These are phyloP conservation scores for Gortyna flavago DNA, from an alignment of 2,888 invertebrate species.

Conservation along the genomic window DNA sequence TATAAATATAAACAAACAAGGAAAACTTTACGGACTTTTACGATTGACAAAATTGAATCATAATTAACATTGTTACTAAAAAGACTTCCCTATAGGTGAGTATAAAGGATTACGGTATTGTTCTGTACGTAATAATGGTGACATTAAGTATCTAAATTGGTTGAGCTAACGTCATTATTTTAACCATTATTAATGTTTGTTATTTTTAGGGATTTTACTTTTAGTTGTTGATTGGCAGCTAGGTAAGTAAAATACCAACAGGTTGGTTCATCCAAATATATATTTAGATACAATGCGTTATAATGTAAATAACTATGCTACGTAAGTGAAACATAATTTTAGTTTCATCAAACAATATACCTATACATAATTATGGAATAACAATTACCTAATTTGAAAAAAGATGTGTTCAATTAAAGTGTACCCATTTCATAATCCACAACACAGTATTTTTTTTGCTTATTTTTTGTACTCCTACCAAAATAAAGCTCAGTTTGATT, in stretches of 20 bases:
- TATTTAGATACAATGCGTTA: too few species aligned
- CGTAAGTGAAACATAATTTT: background rate
- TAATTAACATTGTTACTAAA: constrained; percentile 2
- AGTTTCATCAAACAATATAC: background rate
- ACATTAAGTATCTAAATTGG: background rate
- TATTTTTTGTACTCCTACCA: background rate
- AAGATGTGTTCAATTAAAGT: background rate
- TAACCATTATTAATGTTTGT: background rate
- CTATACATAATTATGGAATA: too few species aligned
- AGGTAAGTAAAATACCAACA: too few species aligned
- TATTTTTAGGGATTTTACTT: too few species aligned
- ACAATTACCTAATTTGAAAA: background rate
- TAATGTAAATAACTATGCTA: too few species aligned
- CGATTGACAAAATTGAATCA: constrained; percentile 21
- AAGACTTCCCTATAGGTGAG: constrained; percentile 1
- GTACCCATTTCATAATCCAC: background rate
- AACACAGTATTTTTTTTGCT: too few species aligned
- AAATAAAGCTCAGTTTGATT: background rate
- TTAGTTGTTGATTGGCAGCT: too few species aligned
- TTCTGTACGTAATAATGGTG: background rate
- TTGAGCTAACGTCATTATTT: constrained; percentile 6
- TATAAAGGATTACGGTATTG: background rate
- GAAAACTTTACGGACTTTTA: constrained; percentile 33
- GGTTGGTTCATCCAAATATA: background rate
- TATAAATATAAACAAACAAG: constrained; percentile 31